Evolutionary conservation across 2,888 invertebrate species (phyloP).

Genomic region (Phortica magna): DNA sequence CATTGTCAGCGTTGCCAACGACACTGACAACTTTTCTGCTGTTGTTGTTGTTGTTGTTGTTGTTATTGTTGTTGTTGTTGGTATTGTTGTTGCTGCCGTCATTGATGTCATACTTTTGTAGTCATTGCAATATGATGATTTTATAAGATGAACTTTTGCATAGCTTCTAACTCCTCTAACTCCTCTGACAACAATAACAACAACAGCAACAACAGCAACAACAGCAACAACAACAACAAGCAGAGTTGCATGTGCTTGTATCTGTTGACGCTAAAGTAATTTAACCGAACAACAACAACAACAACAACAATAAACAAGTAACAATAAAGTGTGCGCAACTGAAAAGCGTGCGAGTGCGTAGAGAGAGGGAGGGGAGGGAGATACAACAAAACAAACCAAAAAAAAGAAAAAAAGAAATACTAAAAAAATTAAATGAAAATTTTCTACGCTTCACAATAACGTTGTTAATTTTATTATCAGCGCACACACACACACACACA

Average conservation of each 20-base stretch:
- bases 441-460: conserved; percentile 47
- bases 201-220: neutral
- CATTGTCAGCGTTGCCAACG: neutral
- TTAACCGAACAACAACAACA: neutral
- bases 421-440: neutral
- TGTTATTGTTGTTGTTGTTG: neutral
- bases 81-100: neutral
- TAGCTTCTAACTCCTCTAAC: neutral
- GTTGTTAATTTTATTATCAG: conserved; percentile 59
- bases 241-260: neutral
- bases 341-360: too few relatives aligned
- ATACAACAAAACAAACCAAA: too few relatives aligned
- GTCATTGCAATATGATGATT: neutral
- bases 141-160: neutral
- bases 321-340: too few relatives aligned
- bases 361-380: too few relatives aligned
- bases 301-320: neutral
- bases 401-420: neutral
- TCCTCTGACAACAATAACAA: neutral
- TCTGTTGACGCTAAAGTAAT: neutral
- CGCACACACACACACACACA: conserved; percentile 30
- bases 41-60: neutral
- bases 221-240: too few relatives aligned
- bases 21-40: neutral
- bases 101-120: neutral